These are phyloP conservation scores for Cerceris rybyensis DNA, from an alignment of 2,888 invertebrate genomes.

Conservation along the genomic window DNA sequence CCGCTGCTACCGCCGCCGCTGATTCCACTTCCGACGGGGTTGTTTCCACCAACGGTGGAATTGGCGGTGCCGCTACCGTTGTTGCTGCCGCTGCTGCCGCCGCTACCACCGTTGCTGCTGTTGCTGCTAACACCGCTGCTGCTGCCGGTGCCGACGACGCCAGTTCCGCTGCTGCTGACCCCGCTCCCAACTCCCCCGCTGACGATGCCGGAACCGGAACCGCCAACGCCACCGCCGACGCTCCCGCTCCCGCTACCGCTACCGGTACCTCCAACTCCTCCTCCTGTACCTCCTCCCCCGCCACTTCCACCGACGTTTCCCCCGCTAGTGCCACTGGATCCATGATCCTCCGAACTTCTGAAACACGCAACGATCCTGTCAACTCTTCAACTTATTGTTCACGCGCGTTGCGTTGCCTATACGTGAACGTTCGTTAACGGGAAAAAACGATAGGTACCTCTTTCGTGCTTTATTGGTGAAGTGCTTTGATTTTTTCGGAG, in stretches of 20 bases:
- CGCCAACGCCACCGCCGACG: slow-evolving; percentile 23
- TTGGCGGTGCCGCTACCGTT: slow-evolving; percentile 11
- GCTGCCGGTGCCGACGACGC: slow-evolving; percentile 25
- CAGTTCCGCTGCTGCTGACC: slow-evolving; percentile 2
- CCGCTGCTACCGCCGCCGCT: slow-evolving; percentile 11
- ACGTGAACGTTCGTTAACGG: neutral
- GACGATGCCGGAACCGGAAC: slow-evolving; percentile 14
- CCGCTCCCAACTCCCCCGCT: slow-evolving; percentile 25
- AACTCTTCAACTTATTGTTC: neutral
- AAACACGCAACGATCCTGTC: slow-evolving; percentile 51
- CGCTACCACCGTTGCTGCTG: slow-evolving; percentile 46
- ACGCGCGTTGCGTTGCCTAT: neutral
- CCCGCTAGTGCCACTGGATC: slow-evolving; percentile 71
- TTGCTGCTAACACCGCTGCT: slow-evolving; percentile 31
- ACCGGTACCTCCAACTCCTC: slow-evolving; percentile 49
- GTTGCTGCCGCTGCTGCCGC: slow-evolving; percentile 16
- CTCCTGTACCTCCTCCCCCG: slow-evolving; percentile 5
- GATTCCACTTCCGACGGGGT: slow-evolving; percentile 12
- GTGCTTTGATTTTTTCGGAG: no score
- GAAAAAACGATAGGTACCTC: neutral
- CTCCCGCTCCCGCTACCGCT: slow-evolving; percentile 67
- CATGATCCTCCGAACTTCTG: slow-evolving; percentile 80
- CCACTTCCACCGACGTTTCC: slow-evolving; percentile 58
- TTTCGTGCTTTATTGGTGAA: no score
- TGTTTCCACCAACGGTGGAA: slow-evolving; percentile 7